Evolutionary conservation across 2,888 invertebrate genomes (phyloP).

Genomic region (Lycophotia porphyrea): DNA sequence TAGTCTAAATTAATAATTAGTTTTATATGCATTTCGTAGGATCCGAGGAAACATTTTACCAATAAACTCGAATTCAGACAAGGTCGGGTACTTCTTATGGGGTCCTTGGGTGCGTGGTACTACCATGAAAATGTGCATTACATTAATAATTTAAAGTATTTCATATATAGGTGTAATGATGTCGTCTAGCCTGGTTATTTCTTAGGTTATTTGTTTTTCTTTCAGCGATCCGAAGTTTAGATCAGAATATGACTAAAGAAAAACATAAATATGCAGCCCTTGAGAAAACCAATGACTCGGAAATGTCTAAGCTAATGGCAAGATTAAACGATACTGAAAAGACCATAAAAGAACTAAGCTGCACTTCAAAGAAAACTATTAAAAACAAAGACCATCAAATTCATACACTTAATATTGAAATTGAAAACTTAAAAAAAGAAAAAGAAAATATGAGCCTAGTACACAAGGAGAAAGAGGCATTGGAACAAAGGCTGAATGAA

Average conservation of each 20-base stretch:
- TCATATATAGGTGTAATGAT: background rate
- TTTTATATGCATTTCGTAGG: no score
- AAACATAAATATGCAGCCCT: slow-evolving; percentile 69
- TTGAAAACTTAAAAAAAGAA: slow-evolving; percentile 66
- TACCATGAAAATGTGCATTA: background rate
- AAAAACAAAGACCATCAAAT: slow-evolving; percentile 62
- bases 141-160: background rate
- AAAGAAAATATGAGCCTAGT: slow-evolving; percentile 58
- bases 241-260: slow-evolving; percentile 69
- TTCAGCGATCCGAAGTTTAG: slow-evolving; percentile 71
- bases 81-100: no score
- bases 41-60: no score
- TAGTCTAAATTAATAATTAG: background rate
- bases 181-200: background rate
- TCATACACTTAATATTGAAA: slow-evolving; percentile 65
- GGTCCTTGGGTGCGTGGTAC: background rate
- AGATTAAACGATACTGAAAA: slow-evolving; percentile 74
- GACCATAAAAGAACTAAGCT: slow-evolving; percentile 65
- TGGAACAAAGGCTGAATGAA: slow-evolving; percentile 67
- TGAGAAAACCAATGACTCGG: slow-evolving; percentile 68
- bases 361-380: slow-evolving; percentile 47
- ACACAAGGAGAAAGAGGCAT: slow-evolving; percentile 66
- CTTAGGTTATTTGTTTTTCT: slow-evolving; percentile 29
- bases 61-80: no score
- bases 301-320: slow-evolving; percentile 70